These are phyloP conservation scores for Coregonus sp. DNA, from an alignment of 2,797 vertebrate species.

Conservation along the genomic window DNA sequence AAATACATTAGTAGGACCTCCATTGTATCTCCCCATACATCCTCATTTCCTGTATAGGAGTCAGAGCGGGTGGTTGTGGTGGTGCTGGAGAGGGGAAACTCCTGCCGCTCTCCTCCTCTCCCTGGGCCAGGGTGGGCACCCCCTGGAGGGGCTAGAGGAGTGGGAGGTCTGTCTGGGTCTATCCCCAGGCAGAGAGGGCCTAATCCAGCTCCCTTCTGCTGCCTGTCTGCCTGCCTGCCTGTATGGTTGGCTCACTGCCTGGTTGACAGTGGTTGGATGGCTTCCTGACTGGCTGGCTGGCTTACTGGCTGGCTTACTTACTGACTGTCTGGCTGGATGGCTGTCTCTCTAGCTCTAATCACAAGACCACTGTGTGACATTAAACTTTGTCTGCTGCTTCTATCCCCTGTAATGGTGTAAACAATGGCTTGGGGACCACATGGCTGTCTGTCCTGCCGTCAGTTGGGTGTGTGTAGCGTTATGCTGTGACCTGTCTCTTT, in stretches of 20 bases:
- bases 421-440: slow-evolving; percentile 44
- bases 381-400: slow-evolving; percentile 29
- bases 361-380: slow-evolving; percentile 1
- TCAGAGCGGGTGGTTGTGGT: not conserved
- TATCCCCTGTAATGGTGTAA: slow-evolving; percentile 45
- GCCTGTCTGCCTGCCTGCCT: slow-evolving; percentile 32
- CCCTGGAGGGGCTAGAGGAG: slow-evolving; percentile 5
- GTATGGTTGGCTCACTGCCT: slow-evolving; percentile 5
- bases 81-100: not conserved
- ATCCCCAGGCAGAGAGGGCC: slow-evolving; percentile 35
- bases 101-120: not conserved
- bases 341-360: slow-evolving; percentile 21
- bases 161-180: slow-evolving; percentile 47
- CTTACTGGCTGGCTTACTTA: too few relatives aligned
- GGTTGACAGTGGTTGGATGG: not conserved
- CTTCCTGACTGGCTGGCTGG: too few relatives aligned
- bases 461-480: slow-evolving; percentile 6
- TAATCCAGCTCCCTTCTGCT: slow-evolving; percentile 71
- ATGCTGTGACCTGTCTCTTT: not conserved
- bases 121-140: slow-evolving; percentile 12
- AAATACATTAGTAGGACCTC: slow-evolving; percentile 66
- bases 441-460: slow-evolving; percentile 9
- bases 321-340: not conserved
- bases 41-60: slow-evolving; percentile 57
- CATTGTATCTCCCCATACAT: slow-evolving; percentile 69